These are phyloP conservation scores for Harmothoe impar DNA, from an alignment of 2,888 invertebrate species.

Conservation along the genomic window DNA sequence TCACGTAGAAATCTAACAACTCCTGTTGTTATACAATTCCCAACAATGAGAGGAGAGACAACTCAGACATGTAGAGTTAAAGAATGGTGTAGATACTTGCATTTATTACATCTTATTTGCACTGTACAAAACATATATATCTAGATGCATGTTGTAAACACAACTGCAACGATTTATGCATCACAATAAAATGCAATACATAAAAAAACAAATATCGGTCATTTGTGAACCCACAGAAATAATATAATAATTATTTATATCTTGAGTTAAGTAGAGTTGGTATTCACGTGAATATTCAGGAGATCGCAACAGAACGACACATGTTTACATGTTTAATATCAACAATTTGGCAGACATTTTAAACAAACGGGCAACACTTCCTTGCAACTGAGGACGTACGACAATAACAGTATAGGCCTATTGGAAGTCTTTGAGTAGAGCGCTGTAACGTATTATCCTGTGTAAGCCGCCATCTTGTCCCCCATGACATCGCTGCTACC, in stretches of 20 bases:
- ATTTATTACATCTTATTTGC: conserved; percentile 40
- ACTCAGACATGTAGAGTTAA: background rate
- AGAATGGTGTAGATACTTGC: conserved; percentile 13
- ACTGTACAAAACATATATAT: conserved; percentile 44
- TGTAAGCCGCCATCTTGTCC: no score
- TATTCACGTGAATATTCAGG: background rate
- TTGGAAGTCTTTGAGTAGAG: no score
- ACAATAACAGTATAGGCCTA: no score
- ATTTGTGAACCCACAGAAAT: background rate
- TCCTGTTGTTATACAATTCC: no score
- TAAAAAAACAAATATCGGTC: background rate
- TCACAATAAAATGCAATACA: conserved; percentile 27
- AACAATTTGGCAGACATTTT: background rate
- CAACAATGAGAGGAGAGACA: no score
- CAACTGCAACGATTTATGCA: conserved; percentile 45
- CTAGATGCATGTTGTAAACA: conserved; percentile 25
- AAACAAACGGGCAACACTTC: no score
- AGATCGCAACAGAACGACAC: conserved; percentile 35
- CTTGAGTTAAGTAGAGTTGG: background rate
- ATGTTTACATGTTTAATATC: background rate
- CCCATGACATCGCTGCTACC: no score
- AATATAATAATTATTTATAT: background rate
- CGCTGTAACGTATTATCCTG: no score
- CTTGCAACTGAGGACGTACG: no score
- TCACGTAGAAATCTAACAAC: no score